Percentiles rank a stretch among this genome's conserved stretches.
Evolutionary conservation across 2,113 vertebrate species (phyloP).

Genomic region (Eonycteris spelaea): DNA sequence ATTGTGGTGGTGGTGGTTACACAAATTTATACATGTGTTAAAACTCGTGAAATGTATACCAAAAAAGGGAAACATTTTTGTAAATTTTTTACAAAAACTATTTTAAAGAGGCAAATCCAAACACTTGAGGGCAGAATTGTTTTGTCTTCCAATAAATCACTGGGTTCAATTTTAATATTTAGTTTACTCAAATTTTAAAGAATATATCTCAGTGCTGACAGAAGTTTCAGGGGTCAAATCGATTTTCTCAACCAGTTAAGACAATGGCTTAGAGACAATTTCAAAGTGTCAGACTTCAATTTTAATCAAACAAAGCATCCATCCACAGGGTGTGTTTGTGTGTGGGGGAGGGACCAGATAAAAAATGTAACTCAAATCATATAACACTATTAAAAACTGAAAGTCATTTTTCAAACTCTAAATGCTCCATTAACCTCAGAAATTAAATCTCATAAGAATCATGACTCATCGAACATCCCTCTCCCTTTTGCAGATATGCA

Average conservation of each 20-base stretch:
- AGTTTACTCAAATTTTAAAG: slow-evolving; percentile 22
- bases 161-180: slow-evolving; percentile 42
- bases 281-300: slow-evolving; percentile 1
- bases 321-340: not conserved
- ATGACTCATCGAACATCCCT: not conserved
- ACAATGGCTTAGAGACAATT: not conserved
- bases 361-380: slow-evolving; percentile 1
- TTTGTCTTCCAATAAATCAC: slow-evolving; percentile 8
- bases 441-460: not conserved
- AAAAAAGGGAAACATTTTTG: not conserved
- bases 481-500: not conserved
- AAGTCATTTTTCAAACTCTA: not conserved
- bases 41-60: not conserved
- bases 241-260: slow-evolving; percentile 4
- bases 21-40: not conserved
- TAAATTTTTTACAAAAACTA: not conserved
- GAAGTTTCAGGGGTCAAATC: slow-evolving; percentile 14
- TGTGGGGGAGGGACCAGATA: not conserved
- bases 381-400: not conserved
- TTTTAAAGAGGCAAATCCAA: slow-evolving; percentile 7
- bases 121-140: not conserved
- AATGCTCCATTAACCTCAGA: not conserved
- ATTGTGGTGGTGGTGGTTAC: not conserved
- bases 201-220: not conserved
- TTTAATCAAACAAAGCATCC: slow-evolving; percentile 2